These are phyloP conservation scores for Drosophila athabasca DNA, from an alignment of 1,140 invertebrate species.

Conservation along the genomic window DNA sequence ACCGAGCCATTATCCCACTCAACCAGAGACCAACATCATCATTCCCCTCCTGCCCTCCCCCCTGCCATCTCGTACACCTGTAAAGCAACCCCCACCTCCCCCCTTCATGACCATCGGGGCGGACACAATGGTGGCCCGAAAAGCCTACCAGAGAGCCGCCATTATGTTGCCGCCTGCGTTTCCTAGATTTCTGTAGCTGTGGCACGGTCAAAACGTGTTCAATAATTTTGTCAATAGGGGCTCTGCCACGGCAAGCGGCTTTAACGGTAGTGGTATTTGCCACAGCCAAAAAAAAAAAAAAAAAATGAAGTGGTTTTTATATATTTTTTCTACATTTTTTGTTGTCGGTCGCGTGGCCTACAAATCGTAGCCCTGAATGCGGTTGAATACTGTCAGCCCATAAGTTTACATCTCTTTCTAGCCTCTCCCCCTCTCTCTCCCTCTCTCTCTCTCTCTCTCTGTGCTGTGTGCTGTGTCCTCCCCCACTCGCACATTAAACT, in stretches of 20 bases:
- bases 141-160: conserved; percentile 9
- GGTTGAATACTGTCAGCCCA: conserved; percentile 60
- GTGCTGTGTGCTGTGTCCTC: conserved; percentile 4
- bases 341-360: conserved; percentile 54
- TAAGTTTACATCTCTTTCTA: conserved; percentile 63
- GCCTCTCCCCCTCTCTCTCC: conserved; percentile 21
- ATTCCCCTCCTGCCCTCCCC: too few species aligned
- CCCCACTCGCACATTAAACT: conserved; percentile 69
- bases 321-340: conserved; percentile 22
- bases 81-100: neutral
- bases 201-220: conserved; percentile 72
- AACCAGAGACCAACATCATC: conserved; percentile 16
- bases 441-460: conserved; percentile 9
- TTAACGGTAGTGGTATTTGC: conserved; percentile 23
- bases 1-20: conserved; percentile 31
- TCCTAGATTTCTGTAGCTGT: conserved; percentile 53
- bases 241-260: neutral
- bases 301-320: conserved; percentile 48
- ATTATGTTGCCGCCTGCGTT: conserved; percentile 41
- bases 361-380: conserved; percentile 73
- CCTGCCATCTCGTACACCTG: neutral
- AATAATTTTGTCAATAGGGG: conserved; percentile 74
- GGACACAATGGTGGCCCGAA: conserved; percentile 10
- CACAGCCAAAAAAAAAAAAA: conserved; percentile 31
- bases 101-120: neutral